Base-by-base conservation (phyloP, 1,140 invertebrate genomes). In the Radopholus similis region DNA sequence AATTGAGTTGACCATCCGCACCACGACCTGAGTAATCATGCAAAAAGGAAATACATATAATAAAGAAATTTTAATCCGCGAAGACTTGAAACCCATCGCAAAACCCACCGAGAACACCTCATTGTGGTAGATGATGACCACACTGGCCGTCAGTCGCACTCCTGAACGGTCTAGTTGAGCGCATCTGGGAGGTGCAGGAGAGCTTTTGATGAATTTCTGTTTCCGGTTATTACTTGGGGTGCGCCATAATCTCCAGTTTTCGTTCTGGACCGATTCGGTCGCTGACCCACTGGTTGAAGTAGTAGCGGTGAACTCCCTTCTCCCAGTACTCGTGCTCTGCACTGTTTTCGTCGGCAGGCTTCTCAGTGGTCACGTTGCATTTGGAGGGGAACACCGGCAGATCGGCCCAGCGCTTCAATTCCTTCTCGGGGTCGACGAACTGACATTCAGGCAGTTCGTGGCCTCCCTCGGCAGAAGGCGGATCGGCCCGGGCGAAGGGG, bases 81-180 rank as follows among this genome's bases (percentile, higher is more conserved):
- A n/a, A n/a, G n/a, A n/a, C n/a, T n/a, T n/a, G n/a, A n/a, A n/a
- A n/a, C n/a, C n/a, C n/a, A n/a, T n/a, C n/a, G n/a, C n/a, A n/a
- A n/a, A n/a, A n/a, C n/a, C n/a, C 1, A 94, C 92, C 0, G 91
- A 91, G 86, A 90, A 95, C 1, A 93, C 95, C 85, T 99, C 93
- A 83, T 99, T 98, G 82, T 98, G 95, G 83, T 98, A 98, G 18
- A 98, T 95, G 66, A 99, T 89, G 67, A 99, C 93, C 0, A 98
- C 92, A 81, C 64, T 74, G 9, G 72, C 77, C 15, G 55, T 72
- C 21, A 70, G 55, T 4, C 40, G 57, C 28, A 74, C 51, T 51
- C 68, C 66, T 8, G 51, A 32, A 58, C 73, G 82, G 40, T 62
- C 68, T 21, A 76, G 34, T n/a, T 79, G 56, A 26, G 65, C 44